Evolutionary conservation across 2,888 invertebrate genomes (phyloP), one percentile per base, ranked within the genome.

Genomic region (Apoda limacodes): DNA sequence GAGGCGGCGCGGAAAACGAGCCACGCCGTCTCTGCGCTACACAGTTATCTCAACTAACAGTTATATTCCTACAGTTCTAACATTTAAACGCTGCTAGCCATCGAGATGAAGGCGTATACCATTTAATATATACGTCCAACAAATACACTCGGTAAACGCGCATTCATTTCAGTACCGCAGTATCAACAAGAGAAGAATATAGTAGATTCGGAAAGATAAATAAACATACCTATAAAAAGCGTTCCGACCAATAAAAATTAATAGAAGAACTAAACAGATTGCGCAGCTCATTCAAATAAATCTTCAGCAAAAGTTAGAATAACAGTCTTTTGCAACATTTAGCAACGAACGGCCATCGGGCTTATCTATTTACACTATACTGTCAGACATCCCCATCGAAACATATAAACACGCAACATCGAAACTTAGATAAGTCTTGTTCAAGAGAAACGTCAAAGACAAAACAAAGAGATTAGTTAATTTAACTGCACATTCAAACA

Each of bases 301-400:
- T 74, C 62, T 75, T 75, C 61, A 78, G 78, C 78, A 71, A 75
- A 78, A 74, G 75, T 72, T 76, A 78, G 78, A 75, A 60, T 56
- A 61, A 74, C 63, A 78, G 76, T 76, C 71, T 75, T 78, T 74
- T 71, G 81, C 80, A 75, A 81, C 80, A 82, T 55, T 71, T 67
- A 78, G 78, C 80, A 78, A 76, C 78, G 80, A 76, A 74, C 80
- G 80, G 80, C 78, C 80, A 78, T 75, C 72, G 78, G 78, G 76
- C 80, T 62, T 61, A 55, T 71, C 78, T 81, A 78, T 80, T 63
- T 76, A 78, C 78, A 80, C 76, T 78, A 80, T 74, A 45, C 55
- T 61, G 54, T 68, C 55, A 68, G 54, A 72, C 76, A 78, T 68
- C 80, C 80, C 78, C 78, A 78, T 76, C 67, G 78, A 78, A 75